Base-by-base conservation (phyloP, 1,140 invertebrate genomes). In the Orius insidiosus region DNA sequence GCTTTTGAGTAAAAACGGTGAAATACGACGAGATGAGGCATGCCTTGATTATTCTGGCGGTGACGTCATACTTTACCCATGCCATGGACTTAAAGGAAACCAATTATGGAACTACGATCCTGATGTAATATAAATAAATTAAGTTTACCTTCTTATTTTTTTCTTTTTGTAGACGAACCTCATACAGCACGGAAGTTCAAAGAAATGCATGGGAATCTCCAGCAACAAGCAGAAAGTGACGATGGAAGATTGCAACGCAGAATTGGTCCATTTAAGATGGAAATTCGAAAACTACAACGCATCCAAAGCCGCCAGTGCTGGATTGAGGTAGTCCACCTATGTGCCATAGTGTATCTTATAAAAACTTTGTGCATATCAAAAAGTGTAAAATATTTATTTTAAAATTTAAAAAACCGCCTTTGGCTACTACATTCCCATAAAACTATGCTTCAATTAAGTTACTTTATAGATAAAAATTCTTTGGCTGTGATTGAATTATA, bases 31-130 rank as follows among this genome's bases (percentile, higher is more conserved):
- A 58, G 94, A 98, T 62, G 94, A 98, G 63, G 84, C 85, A 15
- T 98, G 94, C 62, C 68, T 97, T 46, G 94, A 98, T 68, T 98
- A 86, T 68, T 87, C 90, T 42, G 93, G 92, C 10, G 74, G 78
- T 51, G 87, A 92, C 62, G 82, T 96, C 16, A 85, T 93, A 44
- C 68, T 93, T 31, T 93, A 95, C 67, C 87, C 89, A 16, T 97
- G 92, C 61, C 93, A 98, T 60, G 87, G 89, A 4, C 86, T 86
- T 52, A 87, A 88, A 65, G 89, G 89, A 47, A 93, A 94, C 66
- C 88, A 93, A 61, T 74, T 80, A 51, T 92, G 85, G 85, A 63
- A 73, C 41, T 92, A 85, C 59, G 74, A 84, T 64, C 64, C 72
- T 47, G 70, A 75, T 62, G 81, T 84, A 67, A 68, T 30, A 35